Evolutionary conservation across 2,888 invertebrate genomes (phyloP), one percentile per base, ranked within the genome.

Genomic region (Beris morrisii): DNA sequence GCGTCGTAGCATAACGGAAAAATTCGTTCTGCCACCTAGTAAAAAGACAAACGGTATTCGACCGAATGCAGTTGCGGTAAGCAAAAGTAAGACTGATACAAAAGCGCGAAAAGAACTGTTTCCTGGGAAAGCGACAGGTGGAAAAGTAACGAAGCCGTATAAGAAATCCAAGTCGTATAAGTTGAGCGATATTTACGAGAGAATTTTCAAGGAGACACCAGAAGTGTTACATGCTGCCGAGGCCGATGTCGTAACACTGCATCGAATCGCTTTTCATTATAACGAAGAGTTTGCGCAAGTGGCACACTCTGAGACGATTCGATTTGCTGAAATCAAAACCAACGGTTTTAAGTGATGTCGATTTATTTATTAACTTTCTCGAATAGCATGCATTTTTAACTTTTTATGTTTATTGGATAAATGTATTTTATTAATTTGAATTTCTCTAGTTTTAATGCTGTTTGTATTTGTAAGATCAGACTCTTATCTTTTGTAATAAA

Each of bases 211-310:
- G 3, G 81, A 78, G 64, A 73, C 82, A 12, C 79, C 84, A 0
- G 54, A 72, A 4, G 76, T 82, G 73, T 80, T 83, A 0, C 91
- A 92, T 75, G 82, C 83, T 70, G 90, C 91, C 2, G 91, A 91
- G 77, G 83, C 77, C 1, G 91, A 92, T 77, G 88, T 88, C 43
- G 70, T 84, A 3, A 85, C 85, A 81, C 78, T 91, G 58, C 74
- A 89, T 11, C 82, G 85, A 70, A 86, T 74, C n/a, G 85, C 87
- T 4, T 78, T 84, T 30, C 82, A 83, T 7, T 78, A 84, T 55
- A 85, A 85, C 57, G 75, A 83, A 5, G 77, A 82, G 46, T 90
- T 91, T 76, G 71, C 87, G 0, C 76, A 82, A 1, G 88, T 87
- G 70, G 76, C 77, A 3, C 75, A 77, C 59, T 71, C 74, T 13